A percentile compares a stretch with the other conserved stretches of the same genome.
Evolutionary conservation across 2,113 vertebrate species (phyloP).

Genomic region (Platichthys stellatus): DNA sequence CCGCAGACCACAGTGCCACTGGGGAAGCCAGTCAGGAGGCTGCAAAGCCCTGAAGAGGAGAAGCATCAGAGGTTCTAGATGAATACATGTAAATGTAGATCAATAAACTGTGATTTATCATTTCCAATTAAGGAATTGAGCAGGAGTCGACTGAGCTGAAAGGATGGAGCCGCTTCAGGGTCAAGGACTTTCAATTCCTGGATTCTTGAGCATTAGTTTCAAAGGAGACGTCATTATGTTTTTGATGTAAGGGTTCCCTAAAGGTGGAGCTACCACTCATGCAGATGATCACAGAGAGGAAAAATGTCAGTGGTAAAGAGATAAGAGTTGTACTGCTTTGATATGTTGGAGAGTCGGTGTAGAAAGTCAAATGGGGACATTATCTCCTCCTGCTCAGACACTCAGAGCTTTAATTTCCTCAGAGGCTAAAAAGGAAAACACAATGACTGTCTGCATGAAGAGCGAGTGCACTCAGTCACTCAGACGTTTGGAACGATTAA

Average conservation of each 20-base stretch:
- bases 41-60: constrained; percentile 87
- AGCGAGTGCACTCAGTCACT: too few species aligned
- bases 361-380: not conserved
- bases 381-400: not conserved
- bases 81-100: constrained; percentile 32
- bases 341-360: not conserved
- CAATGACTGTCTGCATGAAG: not conserved
- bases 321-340: constrained; percentile 17
- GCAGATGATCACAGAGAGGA: constrained; percentile 19
- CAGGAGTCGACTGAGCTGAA: constrained; percentile 15
- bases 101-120: constrained; percentile 14
- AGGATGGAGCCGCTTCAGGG: constrained; percentile 21
- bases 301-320: not conserved
- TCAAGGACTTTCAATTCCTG: constrained; percentile 12
- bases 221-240: constrained; percentile 51
- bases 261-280: constrained; percentile 28
- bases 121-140: constrained; percentile 10
- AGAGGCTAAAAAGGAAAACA: not conserved
- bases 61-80: constrained; percentile 18
- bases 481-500: not conserved
- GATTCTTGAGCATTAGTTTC: constrained; percentile 42
- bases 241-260: constrained; percentile 39
- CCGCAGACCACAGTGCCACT: constrained; percentile 95
- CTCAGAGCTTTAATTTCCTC: not conserved
- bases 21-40: constrained; percentile 90